These are phyloP conservation scores for Caretta caretta DNA, from an alignment of 2,113 vertebrate genomes.

Conservation along the genomic window DNA sequence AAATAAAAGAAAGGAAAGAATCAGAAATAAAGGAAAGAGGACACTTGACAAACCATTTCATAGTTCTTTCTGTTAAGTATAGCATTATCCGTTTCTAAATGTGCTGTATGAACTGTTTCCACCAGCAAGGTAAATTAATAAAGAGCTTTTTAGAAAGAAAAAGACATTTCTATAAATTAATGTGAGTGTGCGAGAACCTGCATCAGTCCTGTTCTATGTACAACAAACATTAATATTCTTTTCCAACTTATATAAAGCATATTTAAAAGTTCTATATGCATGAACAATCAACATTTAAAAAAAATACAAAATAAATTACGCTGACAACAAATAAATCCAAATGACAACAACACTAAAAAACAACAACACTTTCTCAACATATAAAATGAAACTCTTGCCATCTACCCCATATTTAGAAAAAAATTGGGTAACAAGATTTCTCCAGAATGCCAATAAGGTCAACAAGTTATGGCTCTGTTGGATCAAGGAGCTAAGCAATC, in stretches of 20 bases:
- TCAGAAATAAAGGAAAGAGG: background rate
- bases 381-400: background rate
- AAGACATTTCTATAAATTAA: conserved; percentile 4
- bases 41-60: background rate
- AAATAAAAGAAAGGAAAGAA: background rate
- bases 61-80: conserved; percentile 11
- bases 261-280: background rate
- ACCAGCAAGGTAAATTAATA: conserved; percentile 24
- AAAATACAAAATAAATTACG: background rate
- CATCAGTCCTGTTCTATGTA: background rate
- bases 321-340: background rate
- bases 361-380: background rate
- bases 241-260: background rate
- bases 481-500: background rate
- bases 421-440: background rate
- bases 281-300: background rate
- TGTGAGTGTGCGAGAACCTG: background rate
- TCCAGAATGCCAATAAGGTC: background rate
- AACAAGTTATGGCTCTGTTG: background rate
- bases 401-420: background rate
- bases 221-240: background rate
- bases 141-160: conserved; percentile 30
- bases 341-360: background rate
- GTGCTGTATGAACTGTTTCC: background rate
- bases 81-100: conserved; percentile 2